Base-by-base conservation (phyloP, 2,797 vertebrate genomes). In the Neosilurus mollespiculum region DNA sequence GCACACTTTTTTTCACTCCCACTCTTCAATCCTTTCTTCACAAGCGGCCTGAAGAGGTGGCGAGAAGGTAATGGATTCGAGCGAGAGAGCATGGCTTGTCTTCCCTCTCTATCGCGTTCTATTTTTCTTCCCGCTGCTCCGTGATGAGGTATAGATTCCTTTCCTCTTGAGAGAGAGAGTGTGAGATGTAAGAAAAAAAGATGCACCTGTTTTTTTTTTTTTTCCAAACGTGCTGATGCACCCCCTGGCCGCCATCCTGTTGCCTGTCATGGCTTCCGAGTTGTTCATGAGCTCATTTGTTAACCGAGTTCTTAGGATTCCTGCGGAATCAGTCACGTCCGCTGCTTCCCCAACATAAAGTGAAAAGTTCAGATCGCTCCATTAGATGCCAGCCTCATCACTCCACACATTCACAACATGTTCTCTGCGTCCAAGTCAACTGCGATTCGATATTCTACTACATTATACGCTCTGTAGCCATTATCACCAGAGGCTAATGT, bases 31-130 rank as follows among this genome's bases (percentile, higher is more conserved):
- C 70, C 59, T 72, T 85, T 87, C 80, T 85, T 87, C 71, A 71
- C 26, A 16, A 80, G 78, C 34, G 56, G 66, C 53, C 81, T 84
- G 64, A 76, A 85, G 83, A 87, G 85, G 58, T 75, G 70, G 14
- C 62, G 73, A 78, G 76, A 75, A 82, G 72, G 83, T 88, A 87
- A 88, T 88, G 86, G 84, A 86, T 89, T 88, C 76, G 59, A 83
- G 72, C 9, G 65, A 77, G 78, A 81, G 77, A 82, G 80, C 67
- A 67, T 11, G 30, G 54, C 58, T 11, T 18, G 69, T 53, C 54
- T 62, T 67, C 58, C 8, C 72, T 81, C 77, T 82, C 54, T 26
- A 49, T 80, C 54, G 26, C 43, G 7, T 81, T 53, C 51, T 61
- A 67, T 69, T 77, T 86, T 77, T 87, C 83, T 87, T 67, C 64